phyloP scores from a whole-genome alignment of 2,888 invertebrate species.

The Drosophila mercatorum region DNA sequence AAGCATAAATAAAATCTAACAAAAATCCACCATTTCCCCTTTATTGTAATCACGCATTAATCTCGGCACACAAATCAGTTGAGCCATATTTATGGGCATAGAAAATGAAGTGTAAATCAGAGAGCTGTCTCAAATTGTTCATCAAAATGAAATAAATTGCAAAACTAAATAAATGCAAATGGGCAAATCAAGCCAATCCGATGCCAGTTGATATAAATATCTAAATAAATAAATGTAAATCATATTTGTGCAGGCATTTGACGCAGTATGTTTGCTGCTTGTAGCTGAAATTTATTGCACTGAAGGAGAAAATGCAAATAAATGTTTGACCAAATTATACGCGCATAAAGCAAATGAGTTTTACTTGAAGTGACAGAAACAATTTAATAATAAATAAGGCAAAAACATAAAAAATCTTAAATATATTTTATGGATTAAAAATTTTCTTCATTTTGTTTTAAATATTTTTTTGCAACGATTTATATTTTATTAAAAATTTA shows the following conservation, averaged over 20 bases:
- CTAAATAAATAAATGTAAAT: constrained; percentile 42
- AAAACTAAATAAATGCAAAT: constrained; percentile 13
- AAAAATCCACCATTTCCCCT: no score
- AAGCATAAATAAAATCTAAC: no score
- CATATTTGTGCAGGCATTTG: constrained; percentile 28
- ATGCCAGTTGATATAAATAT: constrained; percentile 35
- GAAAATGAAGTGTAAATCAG: constrained; percentile 29
- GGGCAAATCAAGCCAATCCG: constrained; percentile 6
- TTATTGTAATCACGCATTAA: neutral
- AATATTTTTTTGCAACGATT: no score
- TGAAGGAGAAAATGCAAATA: constrained; percentile 11
- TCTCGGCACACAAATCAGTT: neutral
- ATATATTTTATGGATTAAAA: no score
- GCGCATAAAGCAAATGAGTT: neutral
- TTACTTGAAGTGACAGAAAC: neutral
- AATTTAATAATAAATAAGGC: neutral
- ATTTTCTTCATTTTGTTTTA: no score
- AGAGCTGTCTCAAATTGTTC: constrained; percentile 25
- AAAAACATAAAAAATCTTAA: no score
- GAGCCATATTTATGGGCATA: neutral
- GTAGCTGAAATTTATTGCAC: constrained; percentile 13
- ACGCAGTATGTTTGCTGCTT: constrained; percentile 26
- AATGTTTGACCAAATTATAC: constrained; percentile 11
- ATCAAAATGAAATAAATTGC: constrained; percentile 46
- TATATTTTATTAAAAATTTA: no score